Evolutionary conservation across 2,888 invertebrate genomes (phyloP).

Genomic region (Nemotelus pantherinus): DNA sequence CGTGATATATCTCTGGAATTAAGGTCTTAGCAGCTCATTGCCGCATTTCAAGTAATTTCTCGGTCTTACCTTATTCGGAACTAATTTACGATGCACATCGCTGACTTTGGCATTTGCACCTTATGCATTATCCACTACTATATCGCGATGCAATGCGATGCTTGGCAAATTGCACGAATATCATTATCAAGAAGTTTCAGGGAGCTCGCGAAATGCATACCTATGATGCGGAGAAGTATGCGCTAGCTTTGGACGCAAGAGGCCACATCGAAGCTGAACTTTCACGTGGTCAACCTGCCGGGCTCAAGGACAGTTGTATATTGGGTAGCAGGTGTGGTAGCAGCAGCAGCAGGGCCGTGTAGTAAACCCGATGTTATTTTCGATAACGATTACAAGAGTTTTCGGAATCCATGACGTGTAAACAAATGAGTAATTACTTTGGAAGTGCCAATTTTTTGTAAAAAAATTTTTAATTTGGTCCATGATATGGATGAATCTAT

Average conservation of each 20-base stretch:
- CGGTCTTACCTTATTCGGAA: conserved; percentile 40
- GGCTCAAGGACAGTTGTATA: conserved; percentile 34
- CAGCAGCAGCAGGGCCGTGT: neutral
- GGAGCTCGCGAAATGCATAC: conserved; percentile 29
- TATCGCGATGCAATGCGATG: conserved; percentile 27
- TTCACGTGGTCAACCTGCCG: conserved; percentile 43
- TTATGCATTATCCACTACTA: conserved; percentile 27
- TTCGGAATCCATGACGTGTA: no score
- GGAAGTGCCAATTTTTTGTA: no score
- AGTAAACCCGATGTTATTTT: no score
- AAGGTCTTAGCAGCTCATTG: conserved; percentile 42
- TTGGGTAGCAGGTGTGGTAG: neutral
- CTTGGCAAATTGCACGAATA: conserved; percentile 40
- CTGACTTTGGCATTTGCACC: conserved; percentile 44
- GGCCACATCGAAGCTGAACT: conserved; percentile 32
- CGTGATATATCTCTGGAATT: conserved; percentile 43
- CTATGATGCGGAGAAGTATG: neutral
- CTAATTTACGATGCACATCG: conserved; percentile 45
- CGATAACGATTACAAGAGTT: no score
- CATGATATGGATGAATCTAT: no score
- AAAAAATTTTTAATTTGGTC: no score
- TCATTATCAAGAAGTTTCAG: conserved; percentile 35
- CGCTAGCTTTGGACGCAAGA: neutral
- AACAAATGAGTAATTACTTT: no score
- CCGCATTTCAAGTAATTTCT: conserved; percentile 34